Evolutionary conservation across 2,797 vertebrate species (phyloP).

Genomic region (Schizopygopsis pylzovi): DNA sequence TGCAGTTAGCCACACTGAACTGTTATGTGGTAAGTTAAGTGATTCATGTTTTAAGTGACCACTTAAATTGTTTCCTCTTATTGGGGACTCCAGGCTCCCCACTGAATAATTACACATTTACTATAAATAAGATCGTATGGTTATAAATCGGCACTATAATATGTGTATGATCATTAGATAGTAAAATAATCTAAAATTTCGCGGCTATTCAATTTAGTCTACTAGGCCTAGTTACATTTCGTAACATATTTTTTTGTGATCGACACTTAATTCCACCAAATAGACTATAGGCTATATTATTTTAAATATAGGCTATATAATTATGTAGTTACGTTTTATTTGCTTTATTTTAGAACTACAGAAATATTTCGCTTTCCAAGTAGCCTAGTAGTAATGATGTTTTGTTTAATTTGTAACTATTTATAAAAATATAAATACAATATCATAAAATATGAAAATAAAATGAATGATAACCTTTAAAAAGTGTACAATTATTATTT

Average conservation of each 20-base stretch:
- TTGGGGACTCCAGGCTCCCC: background rate
- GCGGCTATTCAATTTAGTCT: too few relatives aligned
- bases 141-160: background rate
- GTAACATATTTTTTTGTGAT: background rate
- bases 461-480: background rate
- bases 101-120: conserved; percentile 30
- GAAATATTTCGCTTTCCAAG: background rate
- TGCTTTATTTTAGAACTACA: background rate
- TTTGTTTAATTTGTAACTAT: background rate
- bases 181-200: too few relatives aligned
- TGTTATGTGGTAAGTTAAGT: conserved; percentile 2
- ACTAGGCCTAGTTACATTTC: background rate
- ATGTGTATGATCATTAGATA: background rate
- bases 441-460: background rate
- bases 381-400: background rate
- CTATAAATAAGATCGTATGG: background rate
- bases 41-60: conserved; percentile 20
- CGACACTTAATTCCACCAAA: background rate
- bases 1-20: background rate
- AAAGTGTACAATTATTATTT: background rate
- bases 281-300: too few relatives aligned
- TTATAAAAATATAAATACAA: background rate
- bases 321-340: background rate
- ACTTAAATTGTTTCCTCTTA: conserved; percentile 24
- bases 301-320: background rate